Evolutionary conservation across 2,888 invertebrate species (phyloP), one percentile per base, ranked within the genome.

Genomic region (Pseudoips prasinana): DNA sequence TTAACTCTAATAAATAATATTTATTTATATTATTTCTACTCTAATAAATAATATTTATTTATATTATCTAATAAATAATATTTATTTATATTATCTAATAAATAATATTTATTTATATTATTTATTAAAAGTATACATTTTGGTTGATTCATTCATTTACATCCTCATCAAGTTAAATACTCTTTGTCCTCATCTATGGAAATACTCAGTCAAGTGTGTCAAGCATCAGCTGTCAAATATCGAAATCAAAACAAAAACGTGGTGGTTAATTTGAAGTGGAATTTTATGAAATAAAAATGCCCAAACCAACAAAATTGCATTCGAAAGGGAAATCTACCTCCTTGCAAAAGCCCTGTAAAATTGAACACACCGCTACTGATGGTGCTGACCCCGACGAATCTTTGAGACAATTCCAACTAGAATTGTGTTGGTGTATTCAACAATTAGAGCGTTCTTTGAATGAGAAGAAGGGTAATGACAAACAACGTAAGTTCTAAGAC

Each of bases 371-470:
- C 23, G 57, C 45, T 9, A 41, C 68, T 4, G 72, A 76, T 8
- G 61, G 59, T 26, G 49, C 45, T 10, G 74, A 80, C 33, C 72
- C 76, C 1, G 85, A 84, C 33, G 91, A 94, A 78, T 77, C 88
- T 0, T 85, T 91, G 42, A 85, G 91, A 68, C 92, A 92, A 65
- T 94, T 94, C 62, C 93, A 95, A 70, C 55, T 93, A n/a, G 95
- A 95, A 73, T 74, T 95, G 3, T 93, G 91, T 61, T 95, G 95
- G 95, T 95, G 95, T 64, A 92, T 95, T 53, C 93, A 94, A 54
- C 93, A 94, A 51, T 71, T 95, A 35, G 92, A 94, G 64, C 75
- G 73, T 9, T 85, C 90, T 10, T 68, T 94, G 42, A 81, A 75
- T 30, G 90, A 90, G 22, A 91, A 91, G 45, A 93, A 93, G 72